Conservation (phyloP, 2,888 invertebrate genomes). For the Parnassius apollo region DNA sequence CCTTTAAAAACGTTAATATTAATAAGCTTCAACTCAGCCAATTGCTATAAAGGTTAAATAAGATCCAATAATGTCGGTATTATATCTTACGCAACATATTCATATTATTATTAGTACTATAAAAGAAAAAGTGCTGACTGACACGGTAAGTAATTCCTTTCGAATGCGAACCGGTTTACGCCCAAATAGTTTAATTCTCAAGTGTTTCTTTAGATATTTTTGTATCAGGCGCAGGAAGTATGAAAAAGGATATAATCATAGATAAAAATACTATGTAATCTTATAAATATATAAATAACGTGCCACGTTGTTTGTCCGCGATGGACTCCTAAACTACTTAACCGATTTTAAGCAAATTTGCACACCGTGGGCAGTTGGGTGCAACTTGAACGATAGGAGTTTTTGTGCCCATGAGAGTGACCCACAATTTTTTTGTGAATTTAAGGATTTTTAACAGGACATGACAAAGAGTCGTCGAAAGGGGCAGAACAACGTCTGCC, state of each 20-base stretch:
- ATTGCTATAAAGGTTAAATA: conserved; percentile 55
- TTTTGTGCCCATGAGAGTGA: too few species aligned
- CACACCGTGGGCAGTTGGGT: too few species aligned
- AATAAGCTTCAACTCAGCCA: conserved; percentile 31
- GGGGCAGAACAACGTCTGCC: too few species aligned
- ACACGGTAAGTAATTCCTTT: conserved; percentile 63
- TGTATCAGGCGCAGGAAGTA: conserved; percentile 26
- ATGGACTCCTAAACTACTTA: too few species aligned
- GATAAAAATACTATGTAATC: too few species aligned
- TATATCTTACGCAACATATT: conserved; percentile 39
- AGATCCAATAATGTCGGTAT: conserved; percentile 7
- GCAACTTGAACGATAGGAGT: too few species aligned
- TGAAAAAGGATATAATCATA: conserved; percentile 34
- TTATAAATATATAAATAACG: too few species aligned
- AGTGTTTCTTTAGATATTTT: conserved; percentile 47
- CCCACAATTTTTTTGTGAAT: too few species aligned
- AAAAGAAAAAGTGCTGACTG: conserved; percentile 72
- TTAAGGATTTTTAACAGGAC: too few species aligned
- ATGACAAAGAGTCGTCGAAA: too few species aligned
- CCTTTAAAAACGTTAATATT: conserved; percentile 33
- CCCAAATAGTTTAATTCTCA: conserved; percentile 54
- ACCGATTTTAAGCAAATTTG: too few species aligned
- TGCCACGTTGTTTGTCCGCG: too few species aligned
- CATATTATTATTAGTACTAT: conserved; percentile 59
- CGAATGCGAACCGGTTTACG: conserved; percentile 60